Conservation (phyloP, 2,797 vertebrate species). For the Lycodopsis pacificus region DNA sequence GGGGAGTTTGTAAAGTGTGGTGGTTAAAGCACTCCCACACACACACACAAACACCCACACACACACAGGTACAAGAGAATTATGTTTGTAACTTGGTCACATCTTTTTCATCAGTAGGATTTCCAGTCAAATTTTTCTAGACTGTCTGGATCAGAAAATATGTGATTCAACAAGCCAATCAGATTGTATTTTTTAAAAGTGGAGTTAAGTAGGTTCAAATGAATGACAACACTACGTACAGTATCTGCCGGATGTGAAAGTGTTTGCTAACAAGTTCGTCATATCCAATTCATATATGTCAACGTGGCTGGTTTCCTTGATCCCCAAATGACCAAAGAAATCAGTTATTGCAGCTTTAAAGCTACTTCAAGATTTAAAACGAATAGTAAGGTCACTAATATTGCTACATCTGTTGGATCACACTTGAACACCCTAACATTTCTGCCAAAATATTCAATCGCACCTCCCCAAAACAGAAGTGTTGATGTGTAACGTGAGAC, state of each 20-base stretch:
- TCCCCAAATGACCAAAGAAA: not conserved
- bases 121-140: not conserved
- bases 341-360: not conserved
- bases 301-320: not conserved
- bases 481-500: conserved; percentile 8
- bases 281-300: not conserved
- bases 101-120: not conserved
- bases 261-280: not conserved
- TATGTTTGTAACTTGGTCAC: not conserved
- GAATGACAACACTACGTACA: too few species aligned
- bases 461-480: not conserved
- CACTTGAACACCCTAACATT: not conserved
- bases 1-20: not conserved
- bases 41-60: not conserved
- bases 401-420: not conserved
- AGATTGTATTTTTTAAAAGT: not conserved
- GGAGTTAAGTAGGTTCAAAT: not conserved
- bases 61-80: not conserved
- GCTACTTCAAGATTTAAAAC: not conserved
- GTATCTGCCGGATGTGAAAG: not conserved
- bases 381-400: not conserved
- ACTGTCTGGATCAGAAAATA: not conserved
- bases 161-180: not conserved
- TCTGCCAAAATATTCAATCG: conserved; percentile 49
- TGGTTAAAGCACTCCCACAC: conserved; percentile 9